phyloP scores from a whole-genome alignment of 2,113 vertebrate genomes.

The Phalacrocorax aristotelis region DNA sequence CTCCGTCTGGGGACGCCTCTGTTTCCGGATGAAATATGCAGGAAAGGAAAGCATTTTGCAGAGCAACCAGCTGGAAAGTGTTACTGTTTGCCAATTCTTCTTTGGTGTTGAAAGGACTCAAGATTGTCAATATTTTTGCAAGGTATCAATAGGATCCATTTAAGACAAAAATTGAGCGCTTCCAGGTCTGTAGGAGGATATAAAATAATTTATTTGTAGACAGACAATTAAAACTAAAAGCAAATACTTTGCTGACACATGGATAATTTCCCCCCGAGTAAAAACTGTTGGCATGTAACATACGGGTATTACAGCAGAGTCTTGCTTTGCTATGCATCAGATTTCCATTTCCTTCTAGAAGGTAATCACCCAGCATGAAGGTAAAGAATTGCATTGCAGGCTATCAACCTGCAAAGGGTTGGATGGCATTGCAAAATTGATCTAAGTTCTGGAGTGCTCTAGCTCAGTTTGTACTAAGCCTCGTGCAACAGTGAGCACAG shows the following conservation, averaged over 20 bases:
- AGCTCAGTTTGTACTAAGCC: neutral
- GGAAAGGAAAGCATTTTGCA: neutral
- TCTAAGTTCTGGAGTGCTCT: neutral
- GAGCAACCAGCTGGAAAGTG: neutral
- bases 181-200: neutral
- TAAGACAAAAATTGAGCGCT: neutral
- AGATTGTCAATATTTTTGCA: neutral
- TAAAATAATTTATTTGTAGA: neutral
- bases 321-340: neutral
- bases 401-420: neutral
- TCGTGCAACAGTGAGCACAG: neutral
- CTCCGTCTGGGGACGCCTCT: neutral
- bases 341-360: neutral
- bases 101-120: neutral
- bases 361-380: neutral
- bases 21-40: neutral
- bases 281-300: neutral
- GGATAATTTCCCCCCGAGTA: neutral
- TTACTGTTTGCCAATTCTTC: neutral
- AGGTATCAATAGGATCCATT: neutral
- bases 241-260: neutral
- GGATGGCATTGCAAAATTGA: neutral
- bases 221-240: neutral
- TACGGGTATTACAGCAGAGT: neutral
- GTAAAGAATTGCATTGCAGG: neutral